phyloP scores from a whole-genome alignment of 2,888 invertebrate genomes.

The Aporophyla nigra region DNA sequence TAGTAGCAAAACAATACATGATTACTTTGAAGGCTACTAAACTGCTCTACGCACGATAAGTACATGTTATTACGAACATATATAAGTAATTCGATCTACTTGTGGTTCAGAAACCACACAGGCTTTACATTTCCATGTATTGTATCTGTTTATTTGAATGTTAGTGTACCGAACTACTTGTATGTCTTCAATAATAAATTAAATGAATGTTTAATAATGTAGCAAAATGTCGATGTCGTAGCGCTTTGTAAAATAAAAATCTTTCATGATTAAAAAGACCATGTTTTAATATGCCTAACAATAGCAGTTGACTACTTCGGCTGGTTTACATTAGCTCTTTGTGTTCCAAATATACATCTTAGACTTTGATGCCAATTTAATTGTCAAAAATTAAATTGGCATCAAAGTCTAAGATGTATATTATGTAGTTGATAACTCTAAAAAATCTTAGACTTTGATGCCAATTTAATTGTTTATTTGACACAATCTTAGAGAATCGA shows the following conservation, averaged over 20 bases:
- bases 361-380: neutral
- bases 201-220: slow-evolving; percentile 33
- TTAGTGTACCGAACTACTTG: neutral
- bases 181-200: slow-evolving; percentile 2
- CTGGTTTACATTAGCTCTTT: neutral
- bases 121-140: slow-evolving; percentile 28
- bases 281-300: neutral
- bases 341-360: slow-evolving; percentile 1
- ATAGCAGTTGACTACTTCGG: neutral
- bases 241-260: slow-evolving; percentile 11
- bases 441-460: neutral
- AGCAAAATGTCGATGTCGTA: neutral
- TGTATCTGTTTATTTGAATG: slow-evolving; percentile 9
- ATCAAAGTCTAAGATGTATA: no score
- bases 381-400: no score
- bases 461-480: neutral
- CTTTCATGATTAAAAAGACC: neutral
- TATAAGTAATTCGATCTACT: slow-evolving; percentile 6
- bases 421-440: no score
- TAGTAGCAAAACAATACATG: slow-evolving; percentile 10
- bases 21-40: slow-evolving; percentile 23
- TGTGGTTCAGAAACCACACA: slow-evolving; percentile 40
- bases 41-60: slow-evolving; percentile 1
- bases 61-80: slow-evolving; percentile 14
- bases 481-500: neutral